Evolutionary conservation across 2,888 invertebrate species (phyloP), one percentile per base, ranked within the genome.

Genomic region (Elgonia sp.): DNA sequence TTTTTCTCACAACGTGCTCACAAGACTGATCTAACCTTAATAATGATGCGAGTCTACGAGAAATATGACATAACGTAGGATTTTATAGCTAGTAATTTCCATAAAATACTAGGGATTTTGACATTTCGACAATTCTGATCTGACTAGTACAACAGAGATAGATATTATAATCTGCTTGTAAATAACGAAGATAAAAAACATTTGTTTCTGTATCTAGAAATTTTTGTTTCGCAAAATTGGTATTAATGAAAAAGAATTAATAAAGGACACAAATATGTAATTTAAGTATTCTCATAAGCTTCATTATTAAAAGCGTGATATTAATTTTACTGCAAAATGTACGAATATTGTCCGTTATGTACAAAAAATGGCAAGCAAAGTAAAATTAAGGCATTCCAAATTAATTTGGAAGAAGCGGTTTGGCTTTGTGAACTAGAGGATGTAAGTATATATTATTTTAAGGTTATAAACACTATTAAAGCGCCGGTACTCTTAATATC

Each of bases 341-440:
- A 92, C 65, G 91, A 91, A 55, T 90, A 91, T 86, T 94, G 94
- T 72, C 94, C 94, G 16, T 46, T 92, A 42, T 94, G 94, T 87
- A 86, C 89, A 12, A 92, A 92, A 87, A 92, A 89, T 81, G 94
- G 93, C 10, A n/a, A 70, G 0, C 91, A 90, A 72, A 91, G 75
- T 7, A 92, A 86, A 83, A 84, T 94, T 18, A 92, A 90, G 75
- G 87, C 92, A 16, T 87, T 91, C 16, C 94, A 94, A 88, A 72
- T 94, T 20, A 94, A 93, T 89, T 76, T 91, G 4, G 80, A 92
- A 16, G 94, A 94, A 83, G 93, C 93, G 20, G 63, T 93, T 20
- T 92, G 91, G 91, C 69, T 91, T 39, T 94, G 94, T 18, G 91
- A 93, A 77, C 86, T 86, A 7, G 89, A 91, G 10, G 84, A 92